A percentile compares a stretch with the other conserved stretches of the same genome.
phyloP scores from a whole-genome alignment of 2,797 vertebrate species.

The Bufotes viridis region DNA sequence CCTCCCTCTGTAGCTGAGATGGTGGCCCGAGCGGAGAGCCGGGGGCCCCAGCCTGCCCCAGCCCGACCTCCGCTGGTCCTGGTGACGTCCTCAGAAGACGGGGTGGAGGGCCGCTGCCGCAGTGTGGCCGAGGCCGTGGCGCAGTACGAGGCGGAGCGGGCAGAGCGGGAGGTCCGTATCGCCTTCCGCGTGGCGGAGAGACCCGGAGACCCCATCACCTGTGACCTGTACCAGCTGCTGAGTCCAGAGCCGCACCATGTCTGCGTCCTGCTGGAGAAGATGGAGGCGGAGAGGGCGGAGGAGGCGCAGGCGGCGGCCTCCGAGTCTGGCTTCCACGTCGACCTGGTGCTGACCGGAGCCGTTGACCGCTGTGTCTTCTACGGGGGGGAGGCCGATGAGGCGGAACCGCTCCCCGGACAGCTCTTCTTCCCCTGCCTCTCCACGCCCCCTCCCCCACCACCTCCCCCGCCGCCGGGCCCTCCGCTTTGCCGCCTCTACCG shows the following conservation, averaged over 20 bases:
- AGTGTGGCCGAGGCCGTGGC: conserved; percentile 91
- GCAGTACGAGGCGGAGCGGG: conserved; percentile 86
- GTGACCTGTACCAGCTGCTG: conserved; percentile 93
- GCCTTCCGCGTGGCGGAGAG: conserved; percentile 90
- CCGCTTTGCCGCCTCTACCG: conserved; percentile 93
- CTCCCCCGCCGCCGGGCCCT: conserved; percentile 72
- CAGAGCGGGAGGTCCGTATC: conserved; percentile 87
- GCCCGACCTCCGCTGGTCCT: conserved; percentile 56
- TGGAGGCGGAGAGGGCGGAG: conserved; percentile 51
- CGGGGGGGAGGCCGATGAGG: conserved; percentile 88
- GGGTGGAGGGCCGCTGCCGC: conserved; percentile 73
- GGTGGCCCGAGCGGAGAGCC: conserved; percentile 92
- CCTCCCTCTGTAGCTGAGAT: conserved; percentile 93
- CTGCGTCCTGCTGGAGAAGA: conserved; percentile 68
- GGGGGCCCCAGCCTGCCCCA: conserved; percentile 81
- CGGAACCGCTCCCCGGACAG: conserved; percentile 87
- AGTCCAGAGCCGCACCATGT: conserved; percentile 74
- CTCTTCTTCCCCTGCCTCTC: conserved; percentile 82
- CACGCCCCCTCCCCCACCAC: conserved; percentile 65
- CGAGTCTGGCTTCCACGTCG: conserved; percentile 90
- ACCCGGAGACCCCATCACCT: conserved; percentile 94
- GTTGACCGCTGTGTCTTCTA: conserved; percentile 95
- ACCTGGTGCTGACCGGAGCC: conserved; percentile 93
- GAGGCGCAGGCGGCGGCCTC: conserved; percentile 74
- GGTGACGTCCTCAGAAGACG: conserved; percentile 43